Conservation (phyloP, 2,888 invertebrate genomes). For the Hydrotaea diabolus region DNA sequence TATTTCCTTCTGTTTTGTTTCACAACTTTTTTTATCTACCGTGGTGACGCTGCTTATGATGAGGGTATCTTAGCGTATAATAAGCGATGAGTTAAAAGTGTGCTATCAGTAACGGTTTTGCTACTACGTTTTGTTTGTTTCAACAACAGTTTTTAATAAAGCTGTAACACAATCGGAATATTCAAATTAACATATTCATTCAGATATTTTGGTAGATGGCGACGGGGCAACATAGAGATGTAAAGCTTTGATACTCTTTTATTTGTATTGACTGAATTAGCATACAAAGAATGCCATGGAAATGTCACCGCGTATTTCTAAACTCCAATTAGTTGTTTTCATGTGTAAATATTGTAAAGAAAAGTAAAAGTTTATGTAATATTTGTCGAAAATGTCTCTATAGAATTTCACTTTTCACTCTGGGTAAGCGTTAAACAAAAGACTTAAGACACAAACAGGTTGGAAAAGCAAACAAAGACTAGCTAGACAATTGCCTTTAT, state of each 20-base stretch:
- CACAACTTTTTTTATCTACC: not conserved
- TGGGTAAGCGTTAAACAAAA: slow-evolving; percentile 22
- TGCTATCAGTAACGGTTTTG: not conserved
- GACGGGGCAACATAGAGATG: too few species aligned
- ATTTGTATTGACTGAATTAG: not conserved
- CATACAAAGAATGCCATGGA: not conserved
- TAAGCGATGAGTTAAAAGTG: slow-evolving; percentile 16
- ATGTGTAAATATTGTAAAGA: not conserved
- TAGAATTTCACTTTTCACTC: slow-evolving; percentile 52
- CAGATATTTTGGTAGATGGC: not conserved
- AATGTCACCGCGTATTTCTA: not conserved
- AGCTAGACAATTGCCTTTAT: too few species aligned
- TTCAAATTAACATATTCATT: not conserved
- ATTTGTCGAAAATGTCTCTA: not conserved
- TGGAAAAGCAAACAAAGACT: not conserved
- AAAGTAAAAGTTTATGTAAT: not conserved
- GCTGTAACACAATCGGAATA: not conserved
- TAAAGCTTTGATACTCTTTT: not conserved
- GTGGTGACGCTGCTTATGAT: not conserved
- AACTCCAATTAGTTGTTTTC: too few species aligned
- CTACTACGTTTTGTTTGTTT: not conserved
- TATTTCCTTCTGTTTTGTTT: not conserved
- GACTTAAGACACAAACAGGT: slow-evolving; percentile 22
- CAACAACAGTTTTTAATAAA: too few species aligned
- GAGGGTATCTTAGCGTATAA: slow-evolving; percentile 6